A percentile compares a stretch with the other conserved stretches of the same genome.
Evolutionary conservation across 2,113 vertebrate genomes (phyloP).

Genomic region (Erythrolamprus reginae): DNA sequence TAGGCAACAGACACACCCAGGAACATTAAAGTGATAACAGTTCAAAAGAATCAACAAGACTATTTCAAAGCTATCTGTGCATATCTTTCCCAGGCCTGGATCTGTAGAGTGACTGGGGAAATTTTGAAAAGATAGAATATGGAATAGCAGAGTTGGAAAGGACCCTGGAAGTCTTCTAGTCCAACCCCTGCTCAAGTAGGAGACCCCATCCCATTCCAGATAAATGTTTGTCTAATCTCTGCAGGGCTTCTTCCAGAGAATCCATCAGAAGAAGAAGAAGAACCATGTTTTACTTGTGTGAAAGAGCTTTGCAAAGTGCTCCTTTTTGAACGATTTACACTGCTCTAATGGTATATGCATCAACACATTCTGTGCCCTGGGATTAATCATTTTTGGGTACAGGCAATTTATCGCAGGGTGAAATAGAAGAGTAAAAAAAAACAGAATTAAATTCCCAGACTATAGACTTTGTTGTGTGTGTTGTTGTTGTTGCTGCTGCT

Average conservation of each 20-base stretch:
- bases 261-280: not conserved
- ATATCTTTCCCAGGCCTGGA: not conserved
- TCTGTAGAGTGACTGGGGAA: not conserved
- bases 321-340: not conserved
- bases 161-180: not conserved
- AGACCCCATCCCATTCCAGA: not conserved
- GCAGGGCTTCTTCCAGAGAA: not conserved
- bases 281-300: not conserved
- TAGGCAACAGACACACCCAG: not conserved
- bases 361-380: not conserved
- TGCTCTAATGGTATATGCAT: not conserved
- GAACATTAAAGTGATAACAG: not conserved
- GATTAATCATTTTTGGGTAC: not conserved
- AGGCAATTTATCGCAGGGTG: conserved; percentile 19
- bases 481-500: not conserved
- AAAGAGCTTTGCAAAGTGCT: not conserved
- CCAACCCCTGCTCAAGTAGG: not conserved
- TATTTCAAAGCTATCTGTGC: not conserved
- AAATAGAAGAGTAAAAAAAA: not conserved
- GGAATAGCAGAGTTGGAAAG: not conserved
- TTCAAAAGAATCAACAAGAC: not conserved
- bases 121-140: not conserved
- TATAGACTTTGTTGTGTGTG: not conserved
- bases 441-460: conserved; percentile 6
- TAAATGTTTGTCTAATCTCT: not conserved